Evolutionary conservation across 1,140 invertebrate genomes (phyloP).

Genomic region (Lucilia cuprina): DNA sequence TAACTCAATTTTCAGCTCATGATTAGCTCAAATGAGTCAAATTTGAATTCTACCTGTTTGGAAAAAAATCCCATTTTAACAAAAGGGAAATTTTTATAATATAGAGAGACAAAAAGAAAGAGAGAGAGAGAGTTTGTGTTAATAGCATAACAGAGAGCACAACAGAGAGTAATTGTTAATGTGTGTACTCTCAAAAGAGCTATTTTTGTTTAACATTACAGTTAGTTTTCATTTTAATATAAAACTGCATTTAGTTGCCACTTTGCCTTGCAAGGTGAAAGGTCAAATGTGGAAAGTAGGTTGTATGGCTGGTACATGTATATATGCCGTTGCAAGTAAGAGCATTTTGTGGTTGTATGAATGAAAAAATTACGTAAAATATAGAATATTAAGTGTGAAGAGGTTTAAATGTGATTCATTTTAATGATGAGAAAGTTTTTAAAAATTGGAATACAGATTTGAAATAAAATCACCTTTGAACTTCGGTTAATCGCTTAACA

Average conservation of each 20-base stretch:
- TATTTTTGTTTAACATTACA: neutral
- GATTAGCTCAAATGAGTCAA: neutral
- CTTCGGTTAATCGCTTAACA: too few relatives aligned
- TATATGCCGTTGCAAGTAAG: neutral
- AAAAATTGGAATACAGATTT: too few relatives aligned
- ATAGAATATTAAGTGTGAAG: neutral
- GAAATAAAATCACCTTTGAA: too few relatives aligned
- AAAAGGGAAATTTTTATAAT: neutral
- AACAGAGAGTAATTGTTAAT: neutral
- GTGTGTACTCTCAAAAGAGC: neutral
- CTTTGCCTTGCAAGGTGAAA: constrained; percentile 24
- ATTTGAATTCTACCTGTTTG: neutral
- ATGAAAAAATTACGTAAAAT: neutral
- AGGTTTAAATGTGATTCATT: neutral
- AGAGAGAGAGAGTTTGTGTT: neutral
- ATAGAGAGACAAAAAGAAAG: neutral
- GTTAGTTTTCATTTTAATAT: neutral
- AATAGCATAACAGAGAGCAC: neutral
- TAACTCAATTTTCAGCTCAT: constrained; percentile 13
- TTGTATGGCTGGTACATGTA: neutral
- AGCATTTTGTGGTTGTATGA: neutral
- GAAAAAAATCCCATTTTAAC: neutral
- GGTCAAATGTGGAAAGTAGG: neutral
- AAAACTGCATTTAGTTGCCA: constrained; percentile 4
- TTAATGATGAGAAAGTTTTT: too few relatives aligned